These are phyloP conservation scores for Cyclargus thomasi DNA, from an alignment of 1,140 invertebrate species.

Conservation along the genomic window DNA sequence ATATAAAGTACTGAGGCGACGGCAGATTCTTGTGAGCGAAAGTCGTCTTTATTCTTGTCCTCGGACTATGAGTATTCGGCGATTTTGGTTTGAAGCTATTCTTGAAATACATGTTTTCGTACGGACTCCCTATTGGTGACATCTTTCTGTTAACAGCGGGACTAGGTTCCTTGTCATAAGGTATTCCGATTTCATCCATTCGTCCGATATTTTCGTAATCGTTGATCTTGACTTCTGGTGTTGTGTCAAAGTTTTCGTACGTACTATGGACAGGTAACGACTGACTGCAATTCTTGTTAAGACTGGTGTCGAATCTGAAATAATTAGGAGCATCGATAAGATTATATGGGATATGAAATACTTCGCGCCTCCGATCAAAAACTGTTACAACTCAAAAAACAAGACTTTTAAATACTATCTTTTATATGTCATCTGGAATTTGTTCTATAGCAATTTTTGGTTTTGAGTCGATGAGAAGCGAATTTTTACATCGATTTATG, in stretches of 20 bases:
- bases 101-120: constrained; percentile 74
- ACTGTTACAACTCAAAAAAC: too few species aligned
- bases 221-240: constrained; percentile 52
- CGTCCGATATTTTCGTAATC: constrained; percentile 65
- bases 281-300: constrained; percentile 42
- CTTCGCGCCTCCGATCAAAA: too few species aligned
- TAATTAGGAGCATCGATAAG: constrained; percentile 10
- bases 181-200: constrained; percentile 66
- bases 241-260: constrained; percentile 70
- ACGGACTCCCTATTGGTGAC: constrained; percentile 66
- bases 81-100: constrained; percentile 72
- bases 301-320: constrained; percentile 66
- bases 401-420: too few species aligned
- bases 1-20: constrained; percentile 71
- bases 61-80: constrained; percentile 73
- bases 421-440: too few species aligned
- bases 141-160: constrained; percentile 28
- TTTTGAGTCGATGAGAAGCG: too few species aligned
- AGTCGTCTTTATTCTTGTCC: constrained; percentile 80
- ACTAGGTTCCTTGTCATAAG: constrained; percentile 61
- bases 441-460: too few species aligned
- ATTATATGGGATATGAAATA: constrained; percentile 16
- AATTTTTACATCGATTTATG: too few species aligned
- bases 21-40: constrained; percentile 69
- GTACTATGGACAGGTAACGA: constrained; percentile 54